Evolutionary conservation across 2,113 vertebrate species (phyloP).

Genomic region (Melanostigma gelatinosum): DNA sequence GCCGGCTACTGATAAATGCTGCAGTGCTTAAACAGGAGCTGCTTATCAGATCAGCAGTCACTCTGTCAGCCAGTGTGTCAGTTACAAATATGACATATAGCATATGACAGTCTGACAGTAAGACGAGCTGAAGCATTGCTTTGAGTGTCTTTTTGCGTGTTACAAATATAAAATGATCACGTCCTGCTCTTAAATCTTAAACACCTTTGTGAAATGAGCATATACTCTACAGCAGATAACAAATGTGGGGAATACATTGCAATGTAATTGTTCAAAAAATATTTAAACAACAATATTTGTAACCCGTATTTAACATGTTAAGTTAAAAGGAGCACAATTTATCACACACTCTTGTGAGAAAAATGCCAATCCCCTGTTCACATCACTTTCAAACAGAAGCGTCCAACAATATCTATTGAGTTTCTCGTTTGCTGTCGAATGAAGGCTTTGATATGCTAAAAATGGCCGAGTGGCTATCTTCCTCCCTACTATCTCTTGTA

Average conservation of each 20-base stretch:
- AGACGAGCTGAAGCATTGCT: background rate
- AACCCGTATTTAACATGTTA: background rate
- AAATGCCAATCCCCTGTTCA: slow-evolving; percentile 3
- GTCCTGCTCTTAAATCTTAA: background rate
- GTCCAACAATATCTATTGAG: slow-evolving; percentile 46
- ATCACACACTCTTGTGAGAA: slow-evolving; percentile 34
- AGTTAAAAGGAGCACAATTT: background rate
- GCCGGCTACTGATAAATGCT: slow-evolving; percentile 73
- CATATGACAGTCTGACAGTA: background rate
- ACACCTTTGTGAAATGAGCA: background rate
- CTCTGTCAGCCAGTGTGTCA: slow-evolving; percentile 51
- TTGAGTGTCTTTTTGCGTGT: slow-evolving; percentile 2
- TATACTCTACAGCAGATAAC: background rate
- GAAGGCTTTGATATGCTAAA: slow-evolving; percentile 56
- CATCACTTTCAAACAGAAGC: slow-evolving; percentile 17
- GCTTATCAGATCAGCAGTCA: slow-evolving; percentile 78
- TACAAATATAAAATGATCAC: background rate
- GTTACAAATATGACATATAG: slow-evolving; percentile 35
- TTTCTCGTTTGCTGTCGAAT: slow-evolving; percentile 54
- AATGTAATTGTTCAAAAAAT: background rate
- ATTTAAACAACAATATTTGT: background rate
- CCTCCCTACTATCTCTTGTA: slow-evolving; percentile 38
- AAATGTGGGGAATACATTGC: background rate
- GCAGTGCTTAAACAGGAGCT: slow-evolving; percentile 57
- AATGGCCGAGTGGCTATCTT: slow-evolving; percentile 54